Base-by-base conservation (phyloP, 2,113 vertebrate genomes). In the Mesembrinibis cayennensis region DNA sequence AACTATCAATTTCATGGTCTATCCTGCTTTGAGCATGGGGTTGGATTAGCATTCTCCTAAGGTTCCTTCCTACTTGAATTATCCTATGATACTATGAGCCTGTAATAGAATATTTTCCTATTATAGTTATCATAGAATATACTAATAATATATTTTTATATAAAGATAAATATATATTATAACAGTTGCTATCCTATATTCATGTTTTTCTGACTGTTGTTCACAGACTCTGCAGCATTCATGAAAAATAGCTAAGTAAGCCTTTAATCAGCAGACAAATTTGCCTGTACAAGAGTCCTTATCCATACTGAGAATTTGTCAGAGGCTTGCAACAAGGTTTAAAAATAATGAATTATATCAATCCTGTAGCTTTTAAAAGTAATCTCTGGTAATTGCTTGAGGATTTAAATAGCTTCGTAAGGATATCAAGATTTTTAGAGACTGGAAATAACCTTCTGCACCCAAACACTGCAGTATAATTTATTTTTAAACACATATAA, bases 401-500 rank as follows among this genome's bases (percentile, higher is more conserved):
- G 21, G 20, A 58, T 73, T 96, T 58, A 92, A 90, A 94, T 53
- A 78, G 27, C 38, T 78, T 71, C 23, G 74, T 82, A 90, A 90
- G 14, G 32, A 62, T 89, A 81, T 50, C 26, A 61, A 63, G 40
- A 83, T n/a, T 90, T 93, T 62, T 87, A 21, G 30, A 87, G 36
- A 52, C 44, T 66, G 26, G n/a, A 80, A 93, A 58, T 86, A 86
- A 77, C 26, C 38, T 29, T 82, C 67, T 89, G 59, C 27, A 61
- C 38, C 42, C 58, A 78, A 88, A 81, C 20, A 59, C 23, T 62
- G 32, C 58, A 50, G 2, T 92, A 87, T 78, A 12, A 52, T 63
- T 92, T 89, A 62, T 90, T 96, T 94, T 95, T 71, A 90, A 85
- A 67, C 58, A 66, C 7, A 19, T 13, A 40, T 71, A 83, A 84